These are phyloP conservation scores for Hemaris fuciformis DNA, from an alignment of 2,888 invertebrate genomes.

Conservation along the genomic window DNA sequence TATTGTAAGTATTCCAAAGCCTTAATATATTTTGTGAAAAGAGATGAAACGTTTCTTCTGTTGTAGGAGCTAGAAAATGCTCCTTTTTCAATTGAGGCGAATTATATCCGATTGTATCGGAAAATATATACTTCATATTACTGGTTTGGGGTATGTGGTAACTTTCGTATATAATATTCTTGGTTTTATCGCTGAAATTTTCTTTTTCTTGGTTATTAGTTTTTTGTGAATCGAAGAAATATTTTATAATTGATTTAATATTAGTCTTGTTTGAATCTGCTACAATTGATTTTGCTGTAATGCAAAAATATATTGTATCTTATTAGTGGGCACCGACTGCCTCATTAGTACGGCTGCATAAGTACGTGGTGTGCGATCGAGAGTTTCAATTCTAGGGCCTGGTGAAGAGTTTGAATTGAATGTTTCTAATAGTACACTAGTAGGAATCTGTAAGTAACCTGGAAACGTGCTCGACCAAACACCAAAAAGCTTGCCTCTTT, in stretches of 20 bases:
- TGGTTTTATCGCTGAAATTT: neutral
- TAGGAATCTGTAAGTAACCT: no score
- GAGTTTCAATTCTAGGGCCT: no score
- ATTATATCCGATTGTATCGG: neutral
- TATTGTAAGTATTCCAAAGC: constrained; percentile 19
- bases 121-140: neutral
- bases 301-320: neutral
- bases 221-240: constrained; percentile 4
- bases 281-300: constrained; percentile 1
- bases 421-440: no score
- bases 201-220: neutral
- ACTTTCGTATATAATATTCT: neutral
- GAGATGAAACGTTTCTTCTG: neutral
- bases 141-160: neutral
- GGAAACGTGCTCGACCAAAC: no score
- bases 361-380: no score
- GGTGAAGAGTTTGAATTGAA: no score
- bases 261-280: constrained; percentile 16
- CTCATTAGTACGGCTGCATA: no score
- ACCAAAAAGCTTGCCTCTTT: no score
- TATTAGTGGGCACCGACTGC: no score
- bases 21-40: constrained; percentile 11
- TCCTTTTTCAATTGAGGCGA: neutral
- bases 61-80: neutral
- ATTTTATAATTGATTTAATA: constrained; percentile 9